These are phyloP conservation scores for Porites evermanni DNA, from an alignment of 92 coral and sea anemone genomes.

Conservation along the genomic window DNA sequence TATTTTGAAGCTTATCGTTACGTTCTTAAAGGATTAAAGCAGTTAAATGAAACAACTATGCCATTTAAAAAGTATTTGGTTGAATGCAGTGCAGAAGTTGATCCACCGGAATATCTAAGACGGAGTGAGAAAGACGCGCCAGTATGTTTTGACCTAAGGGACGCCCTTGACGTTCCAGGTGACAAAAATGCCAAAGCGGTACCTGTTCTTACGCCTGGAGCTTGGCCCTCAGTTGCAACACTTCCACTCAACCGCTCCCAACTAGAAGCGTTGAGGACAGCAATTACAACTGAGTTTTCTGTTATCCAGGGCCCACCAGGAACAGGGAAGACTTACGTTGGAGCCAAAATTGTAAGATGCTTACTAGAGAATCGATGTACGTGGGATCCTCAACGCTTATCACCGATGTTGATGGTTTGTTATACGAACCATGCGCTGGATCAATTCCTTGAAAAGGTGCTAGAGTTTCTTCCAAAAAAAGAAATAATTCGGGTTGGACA, in stretches of 20 bases:
- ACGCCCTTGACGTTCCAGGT: background rate
- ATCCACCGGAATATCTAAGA: constrained; percentile 67
- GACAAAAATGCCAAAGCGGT: background rate
- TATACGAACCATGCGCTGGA: constrained; percentile 85
- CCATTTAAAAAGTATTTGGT: constrained; percentile 79
- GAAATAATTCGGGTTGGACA: constrained; percentile 78
- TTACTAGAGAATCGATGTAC: constrained; percentile 42
- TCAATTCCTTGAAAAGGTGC: constrained; percentile 85
- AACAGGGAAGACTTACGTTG: constrained; percentile 74
- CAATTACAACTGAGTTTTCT: background rate
- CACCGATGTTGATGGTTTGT: constrained; percentile 91
- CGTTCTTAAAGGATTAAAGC: constrained; percentile 70
- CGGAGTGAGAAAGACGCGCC: constrained; percentile 1
- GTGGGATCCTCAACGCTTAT: constrained; percentile 43
- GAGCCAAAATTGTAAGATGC: constrained; percentile 74
- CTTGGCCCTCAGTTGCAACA: background rate
- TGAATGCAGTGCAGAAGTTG: constrained; percentile 65
- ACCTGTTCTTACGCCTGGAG: background rate
- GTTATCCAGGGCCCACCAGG: background rate
- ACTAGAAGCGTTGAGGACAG: background rate
- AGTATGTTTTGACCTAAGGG: background rate
- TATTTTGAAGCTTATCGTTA: constrained; percentile 80
- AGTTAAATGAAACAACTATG: constrained; percentile 53
- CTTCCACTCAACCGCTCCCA: background rate
- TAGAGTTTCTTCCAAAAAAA: constrained; percentile 29